Percentiles rank a stretch among this genome's conserved stretches.
phyloP scores from a whole-genome alignment of 2,113 vertebrate species.

The Platichthys flesus region DNA sequence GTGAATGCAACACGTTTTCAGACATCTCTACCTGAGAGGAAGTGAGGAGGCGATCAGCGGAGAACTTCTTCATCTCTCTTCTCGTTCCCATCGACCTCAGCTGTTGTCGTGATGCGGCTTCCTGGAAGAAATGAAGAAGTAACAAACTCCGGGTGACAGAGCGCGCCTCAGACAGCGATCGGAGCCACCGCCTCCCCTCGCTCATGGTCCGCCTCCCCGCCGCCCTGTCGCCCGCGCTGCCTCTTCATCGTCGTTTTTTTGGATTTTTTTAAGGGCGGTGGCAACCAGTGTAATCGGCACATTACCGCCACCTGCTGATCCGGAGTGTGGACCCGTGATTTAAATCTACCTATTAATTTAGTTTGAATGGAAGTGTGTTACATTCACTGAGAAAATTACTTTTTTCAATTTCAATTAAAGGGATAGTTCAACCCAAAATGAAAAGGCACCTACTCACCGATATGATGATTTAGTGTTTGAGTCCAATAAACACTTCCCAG shows the following conservation, averaged over 20 bases:
- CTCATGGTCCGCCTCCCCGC: conserved; percentile 24
- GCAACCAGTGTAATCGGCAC: no score
- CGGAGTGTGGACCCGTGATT: no score
- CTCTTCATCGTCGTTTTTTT: not conserved
- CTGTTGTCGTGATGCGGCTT: conserved; percentile 12
- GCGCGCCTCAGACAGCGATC: not conserved
- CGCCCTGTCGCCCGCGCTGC: not conserved
- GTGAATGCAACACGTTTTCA: conserved; percentile 40
- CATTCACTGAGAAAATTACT: no score
- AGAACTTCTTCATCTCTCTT: conserved; percentile 33
- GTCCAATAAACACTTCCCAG: no score
- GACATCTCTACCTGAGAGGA: conserved; percentile 44
- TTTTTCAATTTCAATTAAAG: no score
- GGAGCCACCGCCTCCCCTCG: not conserved
- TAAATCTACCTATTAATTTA: no score
- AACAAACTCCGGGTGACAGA: not conserved
- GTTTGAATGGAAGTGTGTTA: no score
- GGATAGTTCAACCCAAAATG: no score
- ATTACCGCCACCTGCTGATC: no score
- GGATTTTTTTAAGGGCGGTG: no score
- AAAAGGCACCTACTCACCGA: no score
- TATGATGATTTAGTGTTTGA: no score
- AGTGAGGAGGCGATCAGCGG: conserved; percentile 24
- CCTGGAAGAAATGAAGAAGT: not conserved
- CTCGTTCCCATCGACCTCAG: conserved; percentile 32